Base-by-base conservation (phyloP, 2,797 vertebrate genomes). In the Euthynnus affinis region DNA sequence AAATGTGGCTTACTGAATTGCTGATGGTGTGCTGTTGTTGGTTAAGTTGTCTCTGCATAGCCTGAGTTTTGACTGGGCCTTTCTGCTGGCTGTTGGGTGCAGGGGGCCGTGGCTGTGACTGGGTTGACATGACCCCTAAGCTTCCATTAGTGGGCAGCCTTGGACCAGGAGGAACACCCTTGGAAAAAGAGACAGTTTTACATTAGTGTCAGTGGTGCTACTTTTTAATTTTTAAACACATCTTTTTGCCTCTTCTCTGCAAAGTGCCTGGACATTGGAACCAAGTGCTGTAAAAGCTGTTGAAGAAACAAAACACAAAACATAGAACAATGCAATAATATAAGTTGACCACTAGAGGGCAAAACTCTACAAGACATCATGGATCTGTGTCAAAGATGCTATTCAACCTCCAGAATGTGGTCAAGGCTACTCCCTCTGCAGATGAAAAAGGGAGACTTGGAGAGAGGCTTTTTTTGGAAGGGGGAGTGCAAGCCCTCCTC, bases 1-100 rank as follows among this genome's bases (percentile, higher is more conserved):
- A 59, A 14, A 37, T 1, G 55, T 20, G 37, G 65, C 94, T 96
- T 94, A 98, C 97, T 14, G 94, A 72, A 62, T 96, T 97, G 72
- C 83, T 91, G 80, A 97, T 92, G 84, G 93, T 90, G 88, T 96
- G 97, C 81, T 97, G 97, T 55, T 96, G 96, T 61, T 96, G 95
- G 78, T 93, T 93, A 18, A 96, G 94, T 86, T 95, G 96, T 82
- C 97, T 94, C 86, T 96, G 96, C 65, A 97, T 91, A 80, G 89
- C 91, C 87, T 95, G 96, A 59, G 93, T 90, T 93, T 98, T 98
- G 80, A 91, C 93, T 51, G 96, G 91, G 87, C 96, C 87, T 81
- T 98, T 98, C 93, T 97, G 97, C 91, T 93, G 94, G 84, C 58
- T 89, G 70, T 37, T 90, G 53, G 93, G 81, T 3, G 70, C 89